phyloP scores from a whole-genome alignment of 2,113 vertebrate species.

The Chloropsis cyanopogon region DNA sequence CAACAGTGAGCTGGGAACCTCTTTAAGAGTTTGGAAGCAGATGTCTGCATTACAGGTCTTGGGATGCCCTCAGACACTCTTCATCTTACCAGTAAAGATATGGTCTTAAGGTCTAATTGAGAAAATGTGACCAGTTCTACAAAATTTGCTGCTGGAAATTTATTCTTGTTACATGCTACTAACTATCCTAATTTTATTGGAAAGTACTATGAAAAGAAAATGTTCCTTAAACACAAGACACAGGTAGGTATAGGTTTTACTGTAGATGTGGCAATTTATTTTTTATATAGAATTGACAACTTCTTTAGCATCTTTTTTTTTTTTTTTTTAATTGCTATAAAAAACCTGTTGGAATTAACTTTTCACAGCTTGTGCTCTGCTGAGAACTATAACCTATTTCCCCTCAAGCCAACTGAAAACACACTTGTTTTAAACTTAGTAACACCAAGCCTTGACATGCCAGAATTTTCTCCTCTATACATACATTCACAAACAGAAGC shows the following conservation, averaged over 20 bases:
- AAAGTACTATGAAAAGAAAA: not conserved
- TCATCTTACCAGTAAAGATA: not conserved
- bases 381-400: not conserved
- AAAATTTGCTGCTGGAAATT: not conserved
- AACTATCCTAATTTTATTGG: not conserved
- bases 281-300: not conserved
- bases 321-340: not conserved
- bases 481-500: not conserved
- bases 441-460: not conserved
- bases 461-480: not conserved
- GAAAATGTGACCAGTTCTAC: not conserved
- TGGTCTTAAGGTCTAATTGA: not conserved
- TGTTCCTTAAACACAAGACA: not conserved
- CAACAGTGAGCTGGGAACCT: not conserved
- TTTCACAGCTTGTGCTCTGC: not conserved
- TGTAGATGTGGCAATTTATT: not conserved
- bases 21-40: not conserved
- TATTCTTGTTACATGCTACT: not conserved
- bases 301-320: not conserved
- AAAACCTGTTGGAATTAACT: not conserved
- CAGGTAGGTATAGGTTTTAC: not conserved
- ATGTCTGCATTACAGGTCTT: not conserved
- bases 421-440: not conserved
- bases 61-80: not conserved
- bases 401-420: not conserved